Conservation (phyloP, 37 sponge, comb jelly and placozoan genomes). For the Theonella swinhoei region DNA sequence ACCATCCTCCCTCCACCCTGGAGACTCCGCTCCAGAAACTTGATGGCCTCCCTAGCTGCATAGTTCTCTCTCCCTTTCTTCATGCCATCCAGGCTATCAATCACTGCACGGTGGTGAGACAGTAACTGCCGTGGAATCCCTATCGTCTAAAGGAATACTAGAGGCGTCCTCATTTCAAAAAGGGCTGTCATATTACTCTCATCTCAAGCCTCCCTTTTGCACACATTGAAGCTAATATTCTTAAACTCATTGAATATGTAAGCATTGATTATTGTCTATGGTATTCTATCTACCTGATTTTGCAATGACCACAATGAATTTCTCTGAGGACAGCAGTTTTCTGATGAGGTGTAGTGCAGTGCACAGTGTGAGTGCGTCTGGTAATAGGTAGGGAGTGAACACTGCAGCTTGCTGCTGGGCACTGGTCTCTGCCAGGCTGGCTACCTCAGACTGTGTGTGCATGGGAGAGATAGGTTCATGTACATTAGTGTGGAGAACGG, state of each 20-base stretch:
- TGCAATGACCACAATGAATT: slow-evolving; percentile 80
- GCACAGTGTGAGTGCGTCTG: slow-evolving; percentile 84
- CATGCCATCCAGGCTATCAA: slow-evolving; percentile 78
- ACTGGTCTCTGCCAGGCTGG: slow-evolving; percentile 35
- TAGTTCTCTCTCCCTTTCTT: slow-evolving; percentile 83
- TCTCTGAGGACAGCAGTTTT: slow-evolving; percentile 74
- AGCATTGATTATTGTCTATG: no score
- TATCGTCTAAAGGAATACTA: no score
- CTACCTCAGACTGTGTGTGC: slow-evolving; percentile 57
- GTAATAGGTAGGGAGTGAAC: slow-evolving; percentile 83
- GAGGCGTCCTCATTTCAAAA: no score
- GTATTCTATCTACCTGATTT: slow-evolving; percentile 76
- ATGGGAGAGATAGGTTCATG: background rate
- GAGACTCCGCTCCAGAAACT: slow-evolving; percentile 83
- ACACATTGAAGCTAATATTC: no score
- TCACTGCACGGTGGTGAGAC: slow-evolving; percentile 31
- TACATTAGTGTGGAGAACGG: no score
- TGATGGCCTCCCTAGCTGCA: slow-evolving; percentile 89
- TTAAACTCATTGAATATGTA: no score
- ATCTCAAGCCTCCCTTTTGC: background rate
- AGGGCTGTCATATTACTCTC: no score
- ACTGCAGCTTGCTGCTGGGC: slow-evolving; percentile 27
- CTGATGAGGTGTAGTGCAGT: slow-evolving; percentile 77
- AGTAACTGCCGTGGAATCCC: no score
- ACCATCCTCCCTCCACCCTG: slow-evolving; percentile 72